phyloP scores from a whole-genome alignment of 2,797 vertebrate species.

The Miichthys miiuy region DNA sequence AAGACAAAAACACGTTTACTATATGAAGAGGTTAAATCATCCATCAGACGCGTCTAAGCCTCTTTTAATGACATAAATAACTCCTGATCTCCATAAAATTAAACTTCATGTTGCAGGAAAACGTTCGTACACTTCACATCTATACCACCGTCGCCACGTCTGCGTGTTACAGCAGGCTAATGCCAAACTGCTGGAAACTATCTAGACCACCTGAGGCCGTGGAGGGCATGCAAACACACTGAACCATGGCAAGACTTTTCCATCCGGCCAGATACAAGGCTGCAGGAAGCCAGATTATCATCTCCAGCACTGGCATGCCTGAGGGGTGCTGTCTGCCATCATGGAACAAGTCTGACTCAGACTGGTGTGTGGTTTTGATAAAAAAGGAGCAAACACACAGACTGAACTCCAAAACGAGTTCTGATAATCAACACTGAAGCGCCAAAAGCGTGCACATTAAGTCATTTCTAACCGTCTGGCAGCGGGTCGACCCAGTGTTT shows the following conservation, averaged over 20 bases:
- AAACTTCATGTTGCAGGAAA: too few relatives aligned
- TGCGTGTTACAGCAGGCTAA: not conserved
- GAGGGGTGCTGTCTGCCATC: slow-evolving; percentile 46
- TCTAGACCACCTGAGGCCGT: slow-evolving; percentile 44
- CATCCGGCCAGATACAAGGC: slow-evolving; percentile 64
- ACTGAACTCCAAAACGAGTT: not conserved
- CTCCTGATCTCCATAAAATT: too few relatives aligned
- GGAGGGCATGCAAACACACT: slow-evolving; percentile 27
- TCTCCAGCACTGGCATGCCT: slow-evolving; percentile 58
- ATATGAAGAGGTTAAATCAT: too few relatives aligned
- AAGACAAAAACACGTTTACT: too few relatives aligned
- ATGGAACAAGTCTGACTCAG: slow-evolving; percentile 45
- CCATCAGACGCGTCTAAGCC: too few relatives aligned
- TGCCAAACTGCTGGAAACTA: slow-evolving; percentile 8
- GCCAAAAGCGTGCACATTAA: slow-evolving; percentile 19
- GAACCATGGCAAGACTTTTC: slow-evolving; percentile 45
- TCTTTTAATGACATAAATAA: not conserved
- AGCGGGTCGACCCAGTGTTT: slow-evolving; percentile 99
- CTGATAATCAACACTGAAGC: not conserved
- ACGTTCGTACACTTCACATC: not conserved
- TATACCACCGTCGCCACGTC: not conserved
- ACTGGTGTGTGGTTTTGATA: slow-evolving; percentile 36
- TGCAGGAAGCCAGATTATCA: slow-evolving; percentile 78
- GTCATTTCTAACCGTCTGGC: slow-evolving; percentile 89
- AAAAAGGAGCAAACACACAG: not conserved